Percentiles rank a stretch among this genome's conserved stretches.
Evolutionary conservation across 2,888 invertebrate species (phyloP).

Genomic region (Caenorhabditis sp.): DNA sequence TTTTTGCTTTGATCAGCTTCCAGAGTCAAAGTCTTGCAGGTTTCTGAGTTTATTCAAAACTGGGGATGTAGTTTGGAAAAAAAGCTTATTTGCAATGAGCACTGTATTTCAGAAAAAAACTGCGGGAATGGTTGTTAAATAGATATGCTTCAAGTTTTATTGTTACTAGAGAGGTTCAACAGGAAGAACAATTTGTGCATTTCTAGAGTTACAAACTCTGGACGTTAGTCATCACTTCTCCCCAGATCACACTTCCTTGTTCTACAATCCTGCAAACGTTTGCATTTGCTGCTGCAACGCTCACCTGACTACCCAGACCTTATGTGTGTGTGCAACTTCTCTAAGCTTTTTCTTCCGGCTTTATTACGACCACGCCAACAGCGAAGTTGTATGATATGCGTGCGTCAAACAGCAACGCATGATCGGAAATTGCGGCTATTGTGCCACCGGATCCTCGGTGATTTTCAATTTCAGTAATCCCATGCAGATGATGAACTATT

Average conservation of each 20-base stretch:
- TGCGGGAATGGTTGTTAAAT: too few relatives aligned
- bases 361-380: not conserved
- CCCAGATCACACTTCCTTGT: constrained; percentile 31
- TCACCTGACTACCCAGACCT: constrained; percentile 28
- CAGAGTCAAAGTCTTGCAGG: too few relatives aligned
- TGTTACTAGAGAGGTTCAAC: not conserved
- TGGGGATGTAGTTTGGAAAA: not conserved
- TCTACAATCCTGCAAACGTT: constrained; percentile 8
- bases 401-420: constrained; percentile 14
- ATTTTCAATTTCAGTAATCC: constrained; percentile 4
- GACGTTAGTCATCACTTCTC: not conserved
- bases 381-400: too few relatives aligned
- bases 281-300: constrained; percentile 35
- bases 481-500: too few relatives aligned
- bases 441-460: not conserved
- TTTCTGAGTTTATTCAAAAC: not conserved
- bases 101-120: too few relatives aligned
- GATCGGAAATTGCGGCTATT: constrained; percentile 31
- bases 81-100: too few relatives aligned
- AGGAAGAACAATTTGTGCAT: not conserved
- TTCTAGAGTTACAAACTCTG: not conserved
- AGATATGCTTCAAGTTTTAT: too few relatives aligned
- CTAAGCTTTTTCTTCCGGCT: constrained; percentile 35
- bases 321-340: constrained; percentile 2
- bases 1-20: too few relatives aligned